Percentiles rank a stretch among this genome's conserved stretches.
phyloP scores from a whole-genome alignment of 64 coral and sea anemone species.

The Pocillopora verrucosa region DNA sequence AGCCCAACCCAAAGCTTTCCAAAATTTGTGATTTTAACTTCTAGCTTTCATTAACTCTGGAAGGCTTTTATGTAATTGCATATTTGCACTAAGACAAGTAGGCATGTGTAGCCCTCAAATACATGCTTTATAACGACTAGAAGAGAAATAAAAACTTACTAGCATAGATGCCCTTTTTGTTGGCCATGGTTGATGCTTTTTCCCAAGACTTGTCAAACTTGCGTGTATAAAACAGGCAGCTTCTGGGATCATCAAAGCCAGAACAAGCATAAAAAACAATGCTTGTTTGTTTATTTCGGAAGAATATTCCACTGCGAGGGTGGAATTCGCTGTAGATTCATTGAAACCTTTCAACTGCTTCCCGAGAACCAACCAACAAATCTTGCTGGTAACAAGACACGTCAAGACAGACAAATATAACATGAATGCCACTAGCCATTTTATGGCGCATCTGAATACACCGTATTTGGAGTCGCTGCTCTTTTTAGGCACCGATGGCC shows the following conservation, averaged over 20 bases:
- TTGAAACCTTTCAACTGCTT: not conserved
- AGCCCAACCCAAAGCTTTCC: too few relatives aligned
- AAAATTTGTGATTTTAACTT: too few relatives aligned
- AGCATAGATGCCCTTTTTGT: constrained; percentile 39
- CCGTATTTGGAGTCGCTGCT: too few relatives aligned
- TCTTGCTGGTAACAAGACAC: constrained; percentile 37
- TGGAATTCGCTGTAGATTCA: not conserved
- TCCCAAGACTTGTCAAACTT: constrained; percentile 53
- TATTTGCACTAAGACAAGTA: too few relatives aligned
- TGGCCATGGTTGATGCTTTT: constrained; percentile 72
- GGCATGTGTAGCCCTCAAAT: too few relatives aligned
- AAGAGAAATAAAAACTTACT: constrained; percentile 31
- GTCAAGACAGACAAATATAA: not conserved
- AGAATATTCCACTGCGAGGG: too few relatives aligned
- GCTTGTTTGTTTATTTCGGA: constrained; percentile 43
- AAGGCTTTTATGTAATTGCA: too few relatives aligned
- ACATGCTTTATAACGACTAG: not conserved
- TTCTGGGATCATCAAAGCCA: constrained; percentile 75
- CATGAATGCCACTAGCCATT: constrained; percentile 8
- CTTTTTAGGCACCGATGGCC: too few relatives aligned
- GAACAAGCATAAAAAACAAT: constrained; percentile 67
- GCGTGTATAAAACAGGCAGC: constrained; percentile 54
- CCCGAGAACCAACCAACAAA: constrained; percentile 38
- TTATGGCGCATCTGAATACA: not conserved
- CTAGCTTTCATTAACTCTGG: too few relatives aligned